Percentiles rank a stretch among this genome's conserved stretches.
Conservation (phyloP, 2,113 vertebrate species). For the Protomyctophum bolini region DNA sequence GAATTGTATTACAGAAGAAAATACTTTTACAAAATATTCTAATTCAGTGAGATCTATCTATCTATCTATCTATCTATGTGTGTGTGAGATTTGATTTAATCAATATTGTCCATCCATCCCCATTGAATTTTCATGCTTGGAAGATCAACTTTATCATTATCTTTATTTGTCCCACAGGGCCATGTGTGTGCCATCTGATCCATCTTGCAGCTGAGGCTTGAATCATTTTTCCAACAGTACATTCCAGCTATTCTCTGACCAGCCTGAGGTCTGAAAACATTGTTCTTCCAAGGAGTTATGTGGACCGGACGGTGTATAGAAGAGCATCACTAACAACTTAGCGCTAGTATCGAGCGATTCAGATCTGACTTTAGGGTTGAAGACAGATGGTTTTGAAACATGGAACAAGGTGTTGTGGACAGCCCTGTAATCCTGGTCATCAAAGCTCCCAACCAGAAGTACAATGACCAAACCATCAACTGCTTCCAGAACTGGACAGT, state of each 20-base stretch:
- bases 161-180: neutral
- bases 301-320: neutral
- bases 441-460: conserved; percentile 94
- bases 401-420: conserved; percentile 82
- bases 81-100: no score
- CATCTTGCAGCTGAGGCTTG: neutral
- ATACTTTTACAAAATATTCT: no score
- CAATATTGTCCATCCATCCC: neutral
- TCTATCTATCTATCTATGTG: no score
- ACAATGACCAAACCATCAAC: conserved; percentile 92
- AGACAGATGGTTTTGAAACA: conserved; percentile 67
- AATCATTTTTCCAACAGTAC: neutral
- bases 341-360: no score
- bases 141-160: neutral
- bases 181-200: neutral
- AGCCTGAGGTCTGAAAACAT: no score
- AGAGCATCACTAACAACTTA: neutral
- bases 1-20: no score
- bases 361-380: neutral
- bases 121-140: neutral
- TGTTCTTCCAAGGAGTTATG: neutral
- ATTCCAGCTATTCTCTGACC: neutral
- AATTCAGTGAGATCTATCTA: no score
- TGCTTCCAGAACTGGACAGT: conserved; percentile 94
- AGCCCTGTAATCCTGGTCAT: conserved; percentile 89